Conservation (phyloP, 2,797 vertebrate genomes). For the Rhadinocentrus ornatus region DNA sequence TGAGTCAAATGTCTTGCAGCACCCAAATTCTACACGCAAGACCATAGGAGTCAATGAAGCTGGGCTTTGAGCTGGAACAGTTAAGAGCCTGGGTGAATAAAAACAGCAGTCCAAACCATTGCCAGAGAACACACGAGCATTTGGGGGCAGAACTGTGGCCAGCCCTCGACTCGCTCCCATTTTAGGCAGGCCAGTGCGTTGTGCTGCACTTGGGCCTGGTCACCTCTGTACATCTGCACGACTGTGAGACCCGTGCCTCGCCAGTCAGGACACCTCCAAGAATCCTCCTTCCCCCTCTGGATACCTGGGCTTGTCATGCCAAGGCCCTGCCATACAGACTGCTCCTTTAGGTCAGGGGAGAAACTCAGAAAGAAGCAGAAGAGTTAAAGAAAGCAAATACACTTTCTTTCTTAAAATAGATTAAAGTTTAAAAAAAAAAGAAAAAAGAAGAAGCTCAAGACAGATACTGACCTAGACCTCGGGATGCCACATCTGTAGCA, state of each 20-base stretch:
- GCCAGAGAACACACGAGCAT: slow-evolving; percentile 75
- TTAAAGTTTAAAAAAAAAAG: slow-evolving; percentile 15
- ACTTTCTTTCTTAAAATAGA: slow-evolving; percentile 88
- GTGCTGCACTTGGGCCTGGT: slow-evolving; percentile 85
- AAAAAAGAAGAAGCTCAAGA: too few species aligned
- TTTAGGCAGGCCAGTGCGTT: slow-evolving; percentile 94
- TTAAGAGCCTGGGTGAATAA: slow-evolving; percentile 78
- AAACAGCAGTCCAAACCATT: slow-evolving; percentile 80
- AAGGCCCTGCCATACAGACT: slow-evolving; percentile 99
- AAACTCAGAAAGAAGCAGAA: slow-evolving; percentile 97
- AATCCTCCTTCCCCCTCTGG: slow-evolving; percentile 98
- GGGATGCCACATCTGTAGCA: slow-evolving; percentile 97
- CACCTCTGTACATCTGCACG: slow-evolving; percentile 93
- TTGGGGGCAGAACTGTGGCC: slow-evolving; percentile 80
- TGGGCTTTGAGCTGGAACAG: slow-evolving; percentile 73
- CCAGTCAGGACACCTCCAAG: slow-evolving; percentile 96
- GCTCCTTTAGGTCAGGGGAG: slow-evolving; percentile 96
- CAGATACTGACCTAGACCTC: slow-evolving; percentile 93
- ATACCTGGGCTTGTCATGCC: slow-evolving; percentile 99
- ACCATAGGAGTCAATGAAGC: slow-evolving; percentile 77
- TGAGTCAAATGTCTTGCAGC: slow-evolving; percentile 70
- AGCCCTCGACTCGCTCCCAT: slow-evolving; percentile 85
- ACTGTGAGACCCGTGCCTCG: slow-evolving; percentile 94
- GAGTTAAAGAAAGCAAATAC: slow-evolving; percentile 98
- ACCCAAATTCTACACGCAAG: slow-evolving; percentile 90